Percentiles rank a stretch among this genome's conserved stretches.
Conservation (phyloP, 2,797 vertebrate genomes). For the Myotis findleyi region DNA sequence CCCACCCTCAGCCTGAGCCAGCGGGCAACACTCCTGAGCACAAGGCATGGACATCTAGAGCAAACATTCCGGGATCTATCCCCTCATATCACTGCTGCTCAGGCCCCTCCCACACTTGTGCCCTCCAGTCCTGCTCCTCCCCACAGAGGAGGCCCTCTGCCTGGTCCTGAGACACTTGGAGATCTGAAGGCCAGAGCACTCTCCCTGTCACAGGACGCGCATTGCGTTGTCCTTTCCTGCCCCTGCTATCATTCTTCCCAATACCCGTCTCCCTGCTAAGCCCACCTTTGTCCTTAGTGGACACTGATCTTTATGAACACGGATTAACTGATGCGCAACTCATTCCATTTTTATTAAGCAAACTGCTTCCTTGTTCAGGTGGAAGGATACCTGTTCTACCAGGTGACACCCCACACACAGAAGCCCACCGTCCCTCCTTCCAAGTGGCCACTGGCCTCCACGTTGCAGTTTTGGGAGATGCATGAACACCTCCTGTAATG, state of each 20-base stretch:
- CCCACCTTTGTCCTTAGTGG: not conserved
- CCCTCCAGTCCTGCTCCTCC: not conserved
- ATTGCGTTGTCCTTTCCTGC: accelerated
- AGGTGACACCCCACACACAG: accelerated
- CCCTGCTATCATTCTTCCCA: accelerated
- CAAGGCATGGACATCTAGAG: accelerated
- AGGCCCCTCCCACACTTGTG: not conserved
- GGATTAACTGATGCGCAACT: not conserved
- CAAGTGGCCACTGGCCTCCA: not conserved
- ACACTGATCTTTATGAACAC: not conserved
- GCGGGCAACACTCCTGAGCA: accelerated
- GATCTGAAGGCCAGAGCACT: not conserved
- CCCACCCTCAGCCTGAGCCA: accelerated
- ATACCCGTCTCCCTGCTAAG: accelerated
- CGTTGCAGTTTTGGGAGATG: not conserved
- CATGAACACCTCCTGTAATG: not conserved
- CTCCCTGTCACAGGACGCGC: accelerated
- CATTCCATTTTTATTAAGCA: not conserved
- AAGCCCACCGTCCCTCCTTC: not conserved
- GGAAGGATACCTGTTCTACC: accelerated
- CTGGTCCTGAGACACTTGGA: accelerated
- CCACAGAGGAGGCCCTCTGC: not conserved
- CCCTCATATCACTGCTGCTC: accelerated
- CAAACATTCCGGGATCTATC: accelerated
- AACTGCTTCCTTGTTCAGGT: not conserved